Percentiles rank a stretch among this genome's conserved stretches.
Conservation (phyloP, 2,888 invertebrate species). For the Diaperis boleti region DNA sequence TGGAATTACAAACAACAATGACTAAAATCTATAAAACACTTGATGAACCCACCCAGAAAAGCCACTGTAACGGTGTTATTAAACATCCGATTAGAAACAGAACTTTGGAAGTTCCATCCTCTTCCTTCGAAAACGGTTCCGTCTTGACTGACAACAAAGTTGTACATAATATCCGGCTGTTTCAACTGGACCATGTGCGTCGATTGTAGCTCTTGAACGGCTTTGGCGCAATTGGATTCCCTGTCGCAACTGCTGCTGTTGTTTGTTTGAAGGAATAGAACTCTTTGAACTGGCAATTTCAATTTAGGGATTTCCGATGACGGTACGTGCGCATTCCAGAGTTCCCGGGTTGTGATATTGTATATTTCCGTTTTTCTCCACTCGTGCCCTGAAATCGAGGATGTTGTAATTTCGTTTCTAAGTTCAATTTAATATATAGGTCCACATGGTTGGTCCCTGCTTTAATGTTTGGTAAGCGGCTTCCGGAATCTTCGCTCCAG, state of each 20-base stretch:
- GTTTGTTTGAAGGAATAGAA: conserved; percentile 42
- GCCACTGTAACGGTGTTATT: conserved; percentile 34
- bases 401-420: too few relatives aligned
- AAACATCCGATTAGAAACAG: neutral
- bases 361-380: conserved; percentile 26
- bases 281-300: conserved; percentile 35
- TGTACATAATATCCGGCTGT: conserved; percentile 51
- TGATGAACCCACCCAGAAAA: conserved; percentile 37
- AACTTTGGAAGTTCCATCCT: conserved; percentile 48
- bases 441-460: too few relatives aligned
- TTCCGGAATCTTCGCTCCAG: too few relatives aligned
- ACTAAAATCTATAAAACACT: too few relatives aligned
- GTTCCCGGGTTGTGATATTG: conserved; percentile 38
- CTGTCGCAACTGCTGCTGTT: conserved; percentile 39
- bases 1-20: too few relatives aligned
- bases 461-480: too few relatives aligned
- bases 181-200: conserved; percentile 42
- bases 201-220: conserved; percentile 44
- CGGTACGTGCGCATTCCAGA: conserved; percentile 41
- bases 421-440: too few relatives aligned
- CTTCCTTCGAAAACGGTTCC: conserved; percentile 54
- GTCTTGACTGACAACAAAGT: conserved; percentile 53
- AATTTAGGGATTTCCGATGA: conserved; percentile 23
- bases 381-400: conserved; percentile 22
- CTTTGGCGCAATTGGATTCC: conserved; percentile 33